Evolutionary conservation across 2,797 vertebrate genomes (phyloP).

Genomic region (Propithecus perrieri): DNA sequence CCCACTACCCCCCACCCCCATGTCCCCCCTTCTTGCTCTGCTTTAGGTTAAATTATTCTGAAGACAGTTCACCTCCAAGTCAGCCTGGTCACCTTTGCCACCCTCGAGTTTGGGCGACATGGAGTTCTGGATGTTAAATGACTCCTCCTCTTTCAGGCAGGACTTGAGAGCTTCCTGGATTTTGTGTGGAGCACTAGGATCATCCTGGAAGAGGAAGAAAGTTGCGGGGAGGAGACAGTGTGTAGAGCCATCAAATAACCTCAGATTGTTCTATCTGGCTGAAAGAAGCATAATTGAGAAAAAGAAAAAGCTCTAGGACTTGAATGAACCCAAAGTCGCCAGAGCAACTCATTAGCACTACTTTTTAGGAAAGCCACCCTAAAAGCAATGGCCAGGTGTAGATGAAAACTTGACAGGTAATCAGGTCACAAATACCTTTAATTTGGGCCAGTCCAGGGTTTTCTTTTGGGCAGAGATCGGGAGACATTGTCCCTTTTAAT

Average conservation of each 20-base stretch:
- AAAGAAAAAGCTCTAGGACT: not conserved
- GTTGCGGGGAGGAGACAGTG: not conserved
- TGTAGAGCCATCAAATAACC: not conserved
- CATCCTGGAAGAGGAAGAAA: constrained; percentile 78
- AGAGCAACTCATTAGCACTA: not conserved
- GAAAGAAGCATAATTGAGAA: not conserved
- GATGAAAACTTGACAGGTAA: not conserved
- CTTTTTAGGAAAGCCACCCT: not conserved
- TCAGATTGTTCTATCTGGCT: not conserved
- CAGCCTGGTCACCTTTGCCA: constrained; percentile 93
- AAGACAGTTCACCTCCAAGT: constrained; percentile 94
- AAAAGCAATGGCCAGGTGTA: not conserved
- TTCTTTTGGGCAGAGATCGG: not conserved
- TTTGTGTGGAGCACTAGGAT: constrained; percentile 94
- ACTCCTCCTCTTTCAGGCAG: constrained; percentile 93
- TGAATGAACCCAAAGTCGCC: not conserved
- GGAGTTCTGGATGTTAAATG: constrained; percentile 96
- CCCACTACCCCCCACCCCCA: not conserved
- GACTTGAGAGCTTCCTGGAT: constrained; percentile 97
- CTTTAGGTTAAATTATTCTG: constrained; percentile 97
- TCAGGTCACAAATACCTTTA: not conserved
- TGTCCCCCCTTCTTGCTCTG: constrained; percentile 9
- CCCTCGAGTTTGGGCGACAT: constrained; percentile 95
- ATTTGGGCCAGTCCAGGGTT: not conserved
- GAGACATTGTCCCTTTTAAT: not conserved